Percentiles rank a stretch among this genome's conserved stretches.
Conservation (phyloP, 2,797 vertebrate species). For the Discoglossus pictus region DNA sequence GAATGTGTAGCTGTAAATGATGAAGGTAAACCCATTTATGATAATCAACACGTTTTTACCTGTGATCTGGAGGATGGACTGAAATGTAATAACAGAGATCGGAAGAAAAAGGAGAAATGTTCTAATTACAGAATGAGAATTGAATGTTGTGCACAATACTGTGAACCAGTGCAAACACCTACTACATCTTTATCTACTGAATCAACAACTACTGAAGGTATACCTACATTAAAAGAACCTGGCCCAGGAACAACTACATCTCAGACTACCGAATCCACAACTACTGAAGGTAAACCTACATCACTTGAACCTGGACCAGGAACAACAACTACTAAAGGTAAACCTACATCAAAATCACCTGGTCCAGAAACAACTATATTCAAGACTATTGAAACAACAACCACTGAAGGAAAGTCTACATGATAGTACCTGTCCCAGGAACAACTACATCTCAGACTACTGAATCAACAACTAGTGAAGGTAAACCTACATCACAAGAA, state of each 20-base stretch:
- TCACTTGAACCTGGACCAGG: conserved; percentile 7
- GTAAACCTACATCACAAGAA: background rate
- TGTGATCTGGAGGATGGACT: conserved; percentile 26
- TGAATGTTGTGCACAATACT: conserved; percentile 31
- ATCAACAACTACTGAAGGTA: background rate
- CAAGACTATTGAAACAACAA: background rate
- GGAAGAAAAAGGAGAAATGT: conserved; percentile 6
- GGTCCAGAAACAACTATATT: no score
- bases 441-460: no score
- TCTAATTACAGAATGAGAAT: conserved; percentile 30
- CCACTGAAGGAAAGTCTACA: background rate
- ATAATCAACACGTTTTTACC: conserved; percentile 11
- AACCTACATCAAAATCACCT: no score
- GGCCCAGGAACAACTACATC: no score
- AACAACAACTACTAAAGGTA: background rate
- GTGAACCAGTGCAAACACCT: conserved; percentile 27
- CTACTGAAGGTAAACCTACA: background rate
- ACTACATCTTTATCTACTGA: background rate
- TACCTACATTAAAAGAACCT: no score
- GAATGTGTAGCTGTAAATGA: conserved; percentile 32
- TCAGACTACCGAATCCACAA: background rate
- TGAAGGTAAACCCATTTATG: background rate
- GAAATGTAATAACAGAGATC: conserved; percentile 14
- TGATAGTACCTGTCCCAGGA: background rate
- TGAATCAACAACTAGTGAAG: background rate